phyloP scores from a whole-genome alignment of 2,113 vertebrate species.

The Mus spicilegus region DNA sequence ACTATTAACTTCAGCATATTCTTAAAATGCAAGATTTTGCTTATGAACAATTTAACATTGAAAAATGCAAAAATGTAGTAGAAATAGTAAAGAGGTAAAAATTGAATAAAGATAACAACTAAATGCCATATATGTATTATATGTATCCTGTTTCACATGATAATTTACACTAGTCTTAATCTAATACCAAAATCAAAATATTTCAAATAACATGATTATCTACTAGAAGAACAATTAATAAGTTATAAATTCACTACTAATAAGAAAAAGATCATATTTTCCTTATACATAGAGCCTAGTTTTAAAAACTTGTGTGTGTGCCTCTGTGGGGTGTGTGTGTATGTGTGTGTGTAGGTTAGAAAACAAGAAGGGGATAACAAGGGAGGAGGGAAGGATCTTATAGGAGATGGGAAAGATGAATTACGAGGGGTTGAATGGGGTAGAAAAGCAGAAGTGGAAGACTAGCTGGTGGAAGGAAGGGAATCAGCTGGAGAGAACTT shows the following conservation, averaged over 20 bases:
- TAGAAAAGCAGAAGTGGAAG: not conserved
- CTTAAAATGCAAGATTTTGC: slow-evolving; percentile 1
- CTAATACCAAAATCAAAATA: slow-evolving; percentile 10
- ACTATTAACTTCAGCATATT: slow-evolving; percentile 20
- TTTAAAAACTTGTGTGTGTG: not conserved
- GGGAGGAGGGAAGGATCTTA: not conserved
- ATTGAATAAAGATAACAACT: not conserved
- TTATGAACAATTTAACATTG: not conserved
- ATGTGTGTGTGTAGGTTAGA: no score
- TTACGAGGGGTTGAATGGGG: not conserved
- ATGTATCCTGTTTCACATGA: not conserved
- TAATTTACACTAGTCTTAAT: slow-evolving; percentile 40
- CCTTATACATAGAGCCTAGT: not conserved
- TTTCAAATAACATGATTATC: not conserved
- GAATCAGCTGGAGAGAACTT: not conserved
- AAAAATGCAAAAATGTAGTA: not conserved
- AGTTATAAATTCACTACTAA: slow-evolving; percentile 8
- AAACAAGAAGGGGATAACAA: no score
- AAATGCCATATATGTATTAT: not conserved
- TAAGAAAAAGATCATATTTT: not conserved
- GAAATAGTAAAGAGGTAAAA: not conserved
- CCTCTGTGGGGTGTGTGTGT: no score
- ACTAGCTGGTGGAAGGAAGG: not conserved
- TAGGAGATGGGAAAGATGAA: not conserved
- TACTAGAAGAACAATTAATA: slow-evolving; percentile 12